Evolutionary conservation across 2,797 vertebrate species (phyloP).

Genomic region (Cynopterus sphinx): DNA sequence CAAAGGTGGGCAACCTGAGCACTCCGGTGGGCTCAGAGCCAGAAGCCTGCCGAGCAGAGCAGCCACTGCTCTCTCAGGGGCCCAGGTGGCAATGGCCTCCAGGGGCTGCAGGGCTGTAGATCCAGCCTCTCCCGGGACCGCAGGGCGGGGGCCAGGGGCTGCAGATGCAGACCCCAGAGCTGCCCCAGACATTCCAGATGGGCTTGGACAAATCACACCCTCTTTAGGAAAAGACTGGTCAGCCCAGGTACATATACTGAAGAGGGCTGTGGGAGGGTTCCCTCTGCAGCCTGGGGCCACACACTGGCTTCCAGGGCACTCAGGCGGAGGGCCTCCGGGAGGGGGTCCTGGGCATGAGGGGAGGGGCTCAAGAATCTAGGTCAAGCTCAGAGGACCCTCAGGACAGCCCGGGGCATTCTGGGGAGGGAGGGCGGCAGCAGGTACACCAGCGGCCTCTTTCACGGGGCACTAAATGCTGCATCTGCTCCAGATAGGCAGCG

Average conservation of each 20-base stretch:
- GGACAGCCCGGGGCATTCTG: neutral
- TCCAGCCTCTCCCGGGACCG: neutral
- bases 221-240: neutral
- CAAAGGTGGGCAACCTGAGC: neutral
- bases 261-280: neutral
- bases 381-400: neutral
- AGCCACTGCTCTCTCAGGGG: neutral
- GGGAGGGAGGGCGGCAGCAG: constrained; percentile 33
- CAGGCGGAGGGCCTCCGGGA: neutral
- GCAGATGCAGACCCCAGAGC: neutral
- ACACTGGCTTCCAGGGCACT: neutral
- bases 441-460: constrained; percentile 25
- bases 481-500: constrained; percentile 70
- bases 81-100: neutral
- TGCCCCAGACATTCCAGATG: neutral
- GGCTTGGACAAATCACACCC: neutral
- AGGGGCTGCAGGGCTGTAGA: neutral
- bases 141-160: neutral
- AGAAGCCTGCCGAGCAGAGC: neutral
- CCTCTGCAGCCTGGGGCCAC: neutral
- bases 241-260: neutral
- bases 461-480: constrained; percentile 59
- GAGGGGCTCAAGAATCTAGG: constrained; percentile 5
- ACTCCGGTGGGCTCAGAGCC: neutral
- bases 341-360: neutral